phyloP scores from a whole-genome alignment of 2,888 invertebrate species.

The Zelleria hepariella region DNA sequence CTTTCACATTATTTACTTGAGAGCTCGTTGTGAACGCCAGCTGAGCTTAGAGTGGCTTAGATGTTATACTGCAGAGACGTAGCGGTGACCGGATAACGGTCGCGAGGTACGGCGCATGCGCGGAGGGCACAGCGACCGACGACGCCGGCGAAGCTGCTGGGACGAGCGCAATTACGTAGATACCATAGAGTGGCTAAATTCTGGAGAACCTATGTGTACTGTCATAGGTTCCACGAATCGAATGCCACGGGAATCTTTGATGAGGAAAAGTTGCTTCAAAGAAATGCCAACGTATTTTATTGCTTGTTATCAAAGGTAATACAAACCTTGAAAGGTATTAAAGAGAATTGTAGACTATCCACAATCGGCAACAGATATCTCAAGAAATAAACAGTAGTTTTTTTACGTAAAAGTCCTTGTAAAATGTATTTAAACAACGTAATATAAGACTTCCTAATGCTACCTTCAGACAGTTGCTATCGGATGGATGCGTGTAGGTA shows the following conservation, averaged over 20 bases:
- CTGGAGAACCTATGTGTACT: not conserved
- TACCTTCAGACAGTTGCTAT: not conserved
- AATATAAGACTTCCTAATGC: not conserved
- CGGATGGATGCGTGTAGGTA: not conserved
- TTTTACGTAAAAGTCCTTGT: no score
- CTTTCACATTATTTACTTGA: not conserved
- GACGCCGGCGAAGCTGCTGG: not conserved
- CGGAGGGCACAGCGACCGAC: conserved; percentile 31
- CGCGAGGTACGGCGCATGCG: conserved; percentile 35
- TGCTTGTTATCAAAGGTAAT: no score
- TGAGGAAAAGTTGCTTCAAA: no score
- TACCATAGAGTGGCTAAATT: not conserved
- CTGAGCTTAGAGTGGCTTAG: not conserved
- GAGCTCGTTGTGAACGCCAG: not conserved
- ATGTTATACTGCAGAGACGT: conserved; percentile 21
- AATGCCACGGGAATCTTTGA: no score
- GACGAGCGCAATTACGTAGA: not conserved
- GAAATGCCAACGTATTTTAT: no score
- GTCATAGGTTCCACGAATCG: no score
- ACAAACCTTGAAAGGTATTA: no score
- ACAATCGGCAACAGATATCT: no score
- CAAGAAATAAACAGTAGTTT: not conserved
- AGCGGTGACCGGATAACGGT: conserved; percentile 67
- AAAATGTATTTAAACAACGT: no score
- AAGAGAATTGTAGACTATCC: no score